Conservation (phyloP, 64 coral and sea anemone genomes). For the Exaiptasia diaphana region DNA sequence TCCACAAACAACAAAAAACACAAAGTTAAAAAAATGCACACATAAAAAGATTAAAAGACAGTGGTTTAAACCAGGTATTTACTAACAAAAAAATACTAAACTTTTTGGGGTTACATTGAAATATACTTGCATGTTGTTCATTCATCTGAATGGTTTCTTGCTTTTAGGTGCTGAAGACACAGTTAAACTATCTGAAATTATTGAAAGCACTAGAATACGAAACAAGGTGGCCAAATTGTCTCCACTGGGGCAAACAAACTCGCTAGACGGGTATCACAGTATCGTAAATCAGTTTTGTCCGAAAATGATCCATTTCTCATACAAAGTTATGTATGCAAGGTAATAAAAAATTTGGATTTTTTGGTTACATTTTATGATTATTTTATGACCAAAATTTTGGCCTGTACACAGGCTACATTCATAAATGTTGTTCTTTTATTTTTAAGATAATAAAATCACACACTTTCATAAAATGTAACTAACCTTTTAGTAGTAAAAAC, state of each 20-base stretch:
- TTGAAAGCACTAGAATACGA: conserved; percentile 6
- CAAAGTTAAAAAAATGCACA: conserved; percentile 18
- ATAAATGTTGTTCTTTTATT: too few species aligned
- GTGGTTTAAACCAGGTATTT: conserved; percentile 57
- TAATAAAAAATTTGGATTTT: too few species aligned
- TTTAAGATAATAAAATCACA: too few species aligned
- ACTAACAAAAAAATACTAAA: too few species aligned
- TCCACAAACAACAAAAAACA: conserved; percentile 34
- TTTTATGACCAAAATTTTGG: too few species aligned
- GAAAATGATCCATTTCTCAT: conserved; percentile 30
- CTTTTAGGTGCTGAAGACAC: not conserved
- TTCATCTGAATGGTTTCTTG: not conserved
- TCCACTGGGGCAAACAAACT: conserved; percentile 31
- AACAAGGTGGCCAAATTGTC: conserved; percentile 49
- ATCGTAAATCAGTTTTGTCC: conserved; percentile 58
- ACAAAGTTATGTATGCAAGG: conserved; percentile 50
- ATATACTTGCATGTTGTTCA: not conserved
- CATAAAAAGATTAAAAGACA: conserved; percentile 47
- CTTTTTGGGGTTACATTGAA: too few species aligned
- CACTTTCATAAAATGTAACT: too few species aligned
- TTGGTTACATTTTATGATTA: too few species aligned
- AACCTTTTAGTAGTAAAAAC: too few species aligned
- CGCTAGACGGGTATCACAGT: conserved; percentile 42
- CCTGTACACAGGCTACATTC: too few species aligned
- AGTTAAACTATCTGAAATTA: conserved; percentile 27